Percentiles rank a stretch among this genome's conserved stretches.
Conservation (phyloP, 2,113 vertebrate species). For the Ophthalmolycus amberensis region DNA sequence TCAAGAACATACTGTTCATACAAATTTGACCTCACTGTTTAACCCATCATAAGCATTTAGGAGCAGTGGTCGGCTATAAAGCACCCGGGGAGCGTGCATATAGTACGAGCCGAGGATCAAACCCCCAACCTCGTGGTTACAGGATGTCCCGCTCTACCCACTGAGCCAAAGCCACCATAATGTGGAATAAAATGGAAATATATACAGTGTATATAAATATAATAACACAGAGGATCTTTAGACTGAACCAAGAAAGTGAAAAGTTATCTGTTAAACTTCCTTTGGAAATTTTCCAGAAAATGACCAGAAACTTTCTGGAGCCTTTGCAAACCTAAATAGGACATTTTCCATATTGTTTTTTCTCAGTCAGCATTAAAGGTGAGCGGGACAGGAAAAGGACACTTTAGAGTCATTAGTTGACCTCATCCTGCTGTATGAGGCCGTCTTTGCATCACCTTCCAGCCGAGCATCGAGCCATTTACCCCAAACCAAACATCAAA, state of each 20-base stretch:
- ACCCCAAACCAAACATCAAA: slow-evolving; percentile 42
- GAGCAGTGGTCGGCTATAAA: neutral
- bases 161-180: neutral
- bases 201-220: too few relatives aligned
- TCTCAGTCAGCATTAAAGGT: neutral
- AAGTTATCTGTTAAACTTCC: neutral
- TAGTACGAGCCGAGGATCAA: too few relatives aligned
- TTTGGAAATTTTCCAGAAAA: neutral
- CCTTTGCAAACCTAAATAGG: neutral
- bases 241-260: neutral
- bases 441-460: slow-evolving; percentile 27
- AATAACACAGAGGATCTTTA: neutral
- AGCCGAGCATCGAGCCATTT: slow-evolving; percentile 8
- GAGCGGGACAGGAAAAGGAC: slow-evolving; percentile 1
- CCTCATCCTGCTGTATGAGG: slow-evolving; percentile 16
- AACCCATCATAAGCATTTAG: too few relatives aligned
- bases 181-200: neutral
- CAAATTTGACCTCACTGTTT: neutral
- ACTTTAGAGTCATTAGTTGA: slow-evolving; percentile 30
- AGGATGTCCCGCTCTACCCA: too few relatives aligned
- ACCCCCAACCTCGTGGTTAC: neutral
- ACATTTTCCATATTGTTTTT: neutral
- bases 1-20: neutral
- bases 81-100: neutral
- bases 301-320: neutral